Evolutionary conservation across 2,113 vertebrate genomes (phyloP).

Genomic region (Xiphorhynchus elegans): DNA sequence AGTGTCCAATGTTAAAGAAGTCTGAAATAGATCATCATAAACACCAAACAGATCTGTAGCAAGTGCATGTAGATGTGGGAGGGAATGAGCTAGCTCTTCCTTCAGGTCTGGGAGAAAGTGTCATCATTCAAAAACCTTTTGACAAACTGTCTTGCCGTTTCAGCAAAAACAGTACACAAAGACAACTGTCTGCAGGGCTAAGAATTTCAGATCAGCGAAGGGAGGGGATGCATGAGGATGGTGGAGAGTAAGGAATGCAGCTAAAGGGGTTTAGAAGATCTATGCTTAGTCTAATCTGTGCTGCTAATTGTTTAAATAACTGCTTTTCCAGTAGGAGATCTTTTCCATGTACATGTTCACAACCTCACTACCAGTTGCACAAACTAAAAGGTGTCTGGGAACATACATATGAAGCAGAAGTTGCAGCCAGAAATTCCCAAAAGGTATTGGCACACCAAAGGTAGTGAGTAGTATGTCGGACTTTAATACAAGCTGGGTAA

Average conservation of each 20-base stretch:
- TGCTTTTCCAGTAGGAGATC: not conserved
- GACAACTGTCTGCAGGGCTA: not conserved
- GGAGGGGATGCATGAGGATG: not conserved
- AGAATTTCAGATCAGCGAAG: not conserved
- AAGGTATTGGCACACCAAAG: not conserved
- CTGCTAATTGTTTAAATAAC: not conserved
- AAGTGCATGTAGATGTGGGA: not conserved
- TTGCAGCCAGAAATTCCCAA: not conserved
- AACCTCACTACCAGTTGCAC: not conserved
- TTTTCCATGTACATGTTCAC: not conserved
- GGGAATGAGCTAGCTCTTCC: not conserved
- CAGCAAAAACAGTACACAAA: not conserved
- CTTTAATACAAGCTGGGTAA: not conserved
- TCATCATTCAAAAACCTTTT: not conserved
- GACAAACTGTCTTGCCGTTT: constrained; percentile 6
- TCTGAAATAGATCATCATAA: constrained; percentile 22
- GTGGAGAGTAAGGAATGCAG: not conserved
- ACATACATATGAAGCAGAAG: not conserved
- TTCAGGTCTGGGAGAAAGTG: not conserved
- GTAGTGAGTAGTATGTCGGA: not conserved
- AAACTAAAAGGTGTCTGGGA: not conserved
- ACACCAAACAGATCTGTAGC: not conserved
- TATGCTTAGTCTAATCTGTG: not conserved
- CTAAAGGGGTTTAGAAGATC: not conserved
- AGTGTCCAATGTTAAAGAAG: not conserved